These are phyloP conservation scores for Dasyornis broadbenti DNA, from an alignment of 2,113 vertebrate genomes.

Conservation along the genomic window DNA sequence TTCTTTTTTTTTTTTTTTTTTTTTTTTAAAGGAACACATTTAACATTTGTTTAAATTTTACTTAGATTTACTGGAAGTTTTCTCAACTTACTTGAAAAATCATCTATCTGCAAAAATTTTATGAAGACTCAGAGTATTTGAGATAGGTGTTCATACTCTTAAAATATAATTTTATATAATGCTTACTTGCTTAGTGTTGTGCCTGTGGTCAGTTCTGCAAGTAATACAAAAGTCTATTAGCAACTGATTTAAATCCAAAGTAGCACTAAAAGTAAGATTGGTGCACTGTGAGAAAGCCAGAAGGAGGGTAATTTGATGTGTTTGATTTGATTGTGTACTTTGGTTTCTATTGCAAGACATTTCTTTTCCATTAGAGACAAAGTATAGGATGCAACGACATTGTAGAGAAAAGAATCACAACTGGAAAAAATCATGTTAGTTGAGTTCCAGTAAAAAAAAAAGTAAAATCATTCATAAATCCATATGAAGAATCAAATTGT, in stretches of 20 bases:
- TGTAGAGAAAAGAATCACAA: background rate
- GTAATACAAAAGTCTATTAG: background rate
- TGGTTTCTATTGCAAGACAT: background rate
- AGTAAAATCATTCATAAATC: background rate
- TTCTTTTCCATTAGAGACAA: background rate
- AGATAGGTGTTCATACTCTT: background rate
- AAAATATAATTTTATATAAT: background rate
- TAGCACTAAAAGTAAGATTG: background rate
- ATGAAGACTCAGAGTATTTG: background rate
- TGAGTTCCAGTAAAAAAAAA: background rate
- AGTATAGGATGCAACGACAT: background rate
- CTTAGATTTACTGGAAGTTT: background rate
- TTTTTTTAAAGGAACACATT: background rate
- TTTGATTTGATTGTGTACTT: background rate
- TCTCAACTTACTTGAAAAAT: background rate
- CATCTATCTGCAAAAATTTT: background rate
- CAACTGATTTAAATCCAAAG: background rate
- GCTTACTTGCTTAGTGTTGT: background rate
- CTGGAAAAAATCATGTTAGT: background rate
- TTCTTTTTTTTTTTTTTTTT: fast-evolving
- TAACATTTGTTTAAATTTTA: background rate
- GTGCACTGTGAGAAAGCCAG: background rate
- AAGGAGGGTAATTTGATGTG: background rate
- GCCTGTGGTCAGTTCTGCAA: background rate
- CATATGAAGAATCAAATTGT: background rate